A percentile compares a stretch with the other conserved stretches of the same genome.
Evolutionary conservation across 1,140 invertebrate species (phyloP).

Genomic region (Aphidius ervi): DNA sequence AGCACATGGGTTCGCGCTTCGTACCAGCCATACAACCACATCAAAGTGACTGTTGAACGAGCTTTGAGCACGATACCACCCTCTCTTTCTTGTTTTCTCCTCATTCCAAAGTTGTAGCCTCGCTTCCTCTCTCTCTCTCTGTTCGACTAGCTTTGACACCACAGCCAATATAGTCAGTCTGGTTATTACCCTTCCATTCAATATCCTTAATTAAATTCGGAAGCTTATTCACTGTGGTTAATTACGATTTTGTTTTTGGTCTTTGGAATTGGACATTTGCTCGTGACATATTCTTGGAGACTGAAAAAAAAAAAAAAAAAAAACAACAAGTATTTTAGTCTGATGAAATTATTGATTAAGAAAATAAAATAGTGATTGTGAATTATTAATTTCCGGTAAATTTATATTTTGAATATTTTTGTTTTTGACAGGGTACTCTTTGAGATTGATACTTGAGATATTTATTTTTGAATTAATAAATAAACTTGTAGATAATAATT

Average conservation of each 20-base stretch:
- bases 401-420: no score
- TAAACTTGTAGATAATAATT: no score
- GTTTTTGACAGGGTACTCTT: no score
- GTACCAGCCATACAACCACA: constrained; percentile 49
- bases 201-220: constrained; percentile 55
- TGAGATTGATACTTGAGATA: no score
- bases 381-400: no score
- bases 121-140: not conserved
- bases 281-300: constrained; percentile 5
- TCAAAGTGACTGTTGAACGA: constrained; percentile 49
- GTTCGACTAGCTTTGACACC: constrained; percentile 49
- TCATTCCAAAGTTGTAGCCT: not conserved
- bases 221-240: constrained; percentile 54
- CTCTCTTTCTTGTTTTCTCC: constrained; percentile 20
- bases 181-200: constrained; percentile 52
- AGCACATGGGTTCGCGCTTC: constrained; percentile 35
- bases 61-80: constrained; percentile 48
- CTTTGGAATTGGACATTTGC: constrained; percentile 9
- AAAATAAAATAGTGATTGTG: no score
- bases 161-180: constrained; percentile 49
- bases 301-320: not conserved
- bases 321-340: no score
- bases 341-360: no score
- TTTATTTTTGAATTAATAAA: no score
- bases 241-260: constrained; percentile 47